Evolutionary conservation across 1,140 invertebrate genomes (phyloP), one percentile per base, ranked within the genome.

Genomic region (Diabrotica undecimpunctata): DNA sequence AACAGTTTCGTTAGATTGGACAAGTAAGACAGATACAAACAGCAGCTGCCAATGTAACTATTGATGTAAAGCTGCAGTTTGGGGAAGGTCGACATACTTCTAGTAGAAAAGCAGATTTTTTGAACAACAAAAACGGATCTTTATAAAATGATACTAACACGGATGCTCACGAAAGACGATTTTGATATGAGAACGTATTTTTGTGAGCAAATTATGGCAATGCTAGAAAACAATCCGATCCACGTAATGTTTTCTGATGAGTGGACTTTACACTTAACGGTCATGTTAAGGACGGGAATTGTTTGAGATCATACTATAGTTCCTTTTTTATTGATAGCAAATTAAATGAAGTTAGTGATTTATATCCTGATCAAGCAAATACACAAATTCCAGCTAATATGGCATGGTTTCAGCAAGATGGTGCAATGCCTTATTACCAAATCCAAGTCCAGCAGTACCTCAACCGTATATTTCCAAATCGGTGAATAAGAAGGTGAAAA

Each of bases 181-280:
- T 5, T 53, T 3, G 51, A 62, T 36, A 62, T 14, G 36, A 52
- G 11, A 62, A 62, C 46, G 39, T 62, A 52, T 62, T 62, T 62
- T 53, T 62, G 60, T 53, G 60, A 62, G 52, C 60, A 52, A 51
- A 62, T 62, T 35, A 6, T 62, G 4, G 5, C 38, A 51, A 62
- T 62, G 60, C 6, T 62, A 25, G 46, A 62, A 36, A 52, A 62
- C 60, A 62, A 52, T 62, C 10, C 52, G 39, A 53, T 52, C 41
- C 60, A 62, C 25, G 52, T 62, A 52, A 52, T 59, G 57, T 38
- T 59, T 59, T 59, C 60, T 52, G 60, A 51, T 54, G 46, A 62
- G n/a, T 8, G 2, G 50, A 66, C 52, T 54, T 54, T 12, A 54
- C 52, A 54, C 12, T 54, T 54, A 7, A 12, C 52, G 52, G 52